These are phyloP conservation scores for Geodia barretti DNA, from an alignment of 37 sponge, comb jelly and placozoan species.

Conservation along the genomic window DNA sequence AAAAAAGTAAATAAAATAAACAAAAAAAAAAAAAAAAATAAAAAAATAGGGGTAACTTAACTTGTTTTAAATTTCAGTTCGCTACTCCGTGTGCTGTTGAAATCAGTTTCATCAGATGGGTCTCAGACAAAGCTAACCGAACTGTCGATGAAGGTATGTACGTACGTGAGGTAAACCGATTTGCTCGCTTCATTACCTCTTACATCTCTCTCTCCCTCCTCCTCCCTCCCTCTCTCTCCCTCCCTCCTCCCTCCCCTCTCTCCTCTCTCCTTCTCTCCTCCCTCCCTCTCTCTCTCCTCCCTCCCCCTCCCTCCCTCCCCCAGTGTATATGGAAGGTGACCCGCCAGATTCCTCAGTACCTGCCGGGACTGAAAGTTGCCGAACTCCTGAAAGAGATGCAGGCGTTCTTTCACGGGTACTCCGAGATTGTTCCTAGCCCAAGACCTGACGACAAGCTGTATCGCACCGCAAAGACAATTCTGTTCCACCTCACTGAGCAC, in stretches of 20 bases:
- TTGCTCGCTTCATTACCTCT: neutral
- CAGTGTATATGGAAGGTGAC: slow-evolving; percentile 89
- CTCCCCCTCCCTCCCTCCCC: neutral
- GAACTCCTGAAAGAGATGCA: slow-evolving; percentile 71
- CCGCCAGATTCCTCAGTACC: slow-evolving; percentile 25
- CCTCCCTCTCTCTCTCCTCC: neutral
- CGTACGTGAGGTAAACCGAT: no score
- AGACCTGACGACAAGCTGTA: slow-evolving; percentile 60
- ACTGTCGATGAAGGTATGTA: slow-evolving; percentile 73
- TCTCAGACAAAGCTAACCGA: slow-evolving; percentile 57
- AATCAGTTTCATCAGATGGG: slow-evolving; percentile 64
- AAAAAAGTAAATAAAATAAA: no score
- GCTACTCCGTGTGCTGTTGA: slow-evolving; percentile 62
- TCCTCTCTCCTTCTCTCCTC: slow-evolving; percentile 1
- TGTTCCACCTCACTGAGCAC: slow-evolving; percentile 71
- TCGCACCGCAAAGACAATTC: slow-evolving; percentile 89
- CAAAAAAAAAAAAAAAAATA: no score
- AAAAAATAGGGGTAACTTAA: no score
- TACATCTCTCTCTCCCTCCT: slow-evolving; percentile 1
- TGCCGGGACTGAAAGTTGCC: slow-evolving; percentile 52
- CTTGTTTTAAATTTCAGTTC: no score
- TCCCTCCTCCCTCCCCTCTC: neutral
- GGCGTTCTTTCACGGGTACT: slow-evolving; percentile 56
- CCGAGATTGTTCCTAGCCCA: slow-evolving; percentile 15
- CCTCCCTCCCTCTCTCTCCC: neutral